Percentiles rank a stretch among this genome's conserved stretches.
These are phyloP conservation scores for Muscidifurax raptorellus DNA, from an alignment of 1,140 invertebrate genomes.

Conservation along the genomic window DNA sequence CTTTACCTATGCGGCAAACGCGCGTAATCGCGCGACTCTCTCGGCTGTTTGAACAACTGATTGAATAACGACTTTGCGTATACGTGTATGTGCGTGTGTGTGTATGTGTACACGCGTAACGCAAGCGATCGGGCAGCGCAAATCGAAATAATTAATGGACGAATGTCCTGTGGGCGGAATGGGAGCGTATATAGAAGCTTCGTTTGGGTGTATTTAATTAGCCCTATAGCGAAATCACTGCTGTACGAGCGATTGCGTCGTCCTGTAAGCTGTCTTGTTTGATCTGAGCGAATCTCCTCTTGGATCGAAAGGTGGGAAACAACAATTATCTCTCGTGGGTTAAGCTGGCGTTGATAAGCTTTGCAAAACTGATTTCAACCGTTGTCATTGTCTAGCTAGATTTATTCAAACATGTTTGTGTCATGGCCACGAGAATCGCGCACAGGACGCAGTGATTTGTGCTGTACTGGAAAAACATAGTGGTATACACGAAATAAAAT, in stretches of 20 bases:
- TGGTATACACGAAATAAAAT: too few relatives aligned
- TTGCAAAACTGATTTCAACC: too few relatives aligned
- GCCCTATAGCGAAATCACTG: conserved; percentile 31
- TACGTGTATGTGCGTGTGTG: background rate
- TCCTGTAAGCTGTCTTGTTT: conserved; percentile 17
- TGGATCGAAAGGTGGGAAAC: background rate
- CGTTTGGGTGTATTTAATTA: conserved; percentile 36
- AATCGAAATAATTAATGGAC: conserved; percentile 41
- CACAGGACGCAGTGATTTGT: too few relatives aligned
- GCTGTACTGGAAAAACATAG: too few relatives aligned
- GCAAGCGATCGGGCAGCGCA: background rate
- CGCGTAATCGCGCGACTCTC: conserved; percentile 8
- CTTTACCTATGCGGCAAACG: background rate
- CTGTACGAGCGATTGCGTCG: background rate
- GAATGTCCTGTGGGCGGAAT: background rate
- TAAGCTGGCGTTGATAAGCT: too few relatives aligned
- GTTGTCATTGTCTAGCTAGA: too few relatives aligned
- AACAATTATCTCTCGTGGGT: background rate
- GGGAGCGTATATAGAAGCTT: background rate
- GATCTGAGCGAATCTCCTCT: background rate
- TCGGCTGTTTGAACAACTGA: conserved; percentile 41
- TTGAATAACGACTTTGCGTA: conserved; percentile 43
- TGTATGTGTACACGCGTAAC: background rate
- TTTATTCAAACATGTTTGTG: too few relatives aligned
- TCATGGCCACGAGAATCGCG: too few relatives aligned